Evolutionary conservation across 1,140 invertebrate genomes (phyloP).

Genomic region (Akabosia matsudoensis): DNA sequence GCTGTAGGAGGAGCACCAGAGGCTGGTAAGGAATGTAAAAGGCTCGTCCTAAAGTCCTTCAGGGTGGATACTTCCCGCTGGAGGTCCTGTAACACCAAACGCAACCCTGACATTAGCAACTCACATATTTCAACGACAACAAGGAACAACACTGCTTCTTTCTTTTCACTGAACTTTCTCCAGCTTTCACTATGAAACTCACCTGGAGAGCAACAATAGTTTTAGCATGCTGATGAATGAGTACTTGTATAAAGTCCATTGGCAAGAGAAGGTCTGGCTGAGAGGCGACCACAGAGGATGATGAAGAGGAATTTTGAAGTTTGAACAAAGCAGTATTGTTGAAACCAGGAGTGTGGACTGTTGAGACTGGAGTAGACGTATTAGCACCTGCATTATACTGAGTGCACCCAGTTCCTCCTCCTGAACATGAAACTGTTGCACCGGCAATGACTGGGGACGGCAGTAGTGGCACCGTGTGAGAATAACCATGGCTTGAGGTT

Average conservation of each 20-base stretch:
- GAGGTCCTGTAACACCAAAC: conserved; percentile 32
- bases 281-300: not conserved
- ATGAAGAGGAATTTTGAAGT: conserved; percentile 10
- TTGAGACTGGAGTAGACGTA: not conserved
- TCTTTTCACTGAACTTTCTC: too few relatives aligned
- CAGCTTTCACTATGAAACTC: not conserved
- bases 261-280: conserved; percentile 14
- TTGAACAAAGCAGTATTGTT: conserved; percentile 8
- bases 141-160: too few relatives aligned
- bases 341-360: not conserved
- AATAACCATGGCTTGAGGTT: conserved; percentile 10
- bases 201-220: conserved; percentile 46
- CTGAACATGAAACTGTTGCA: not conserved
- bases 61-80: conserved; percentile 38
- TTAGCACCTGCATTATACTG: conserved; percentile 19
- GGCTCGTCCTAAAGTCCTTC: conserved; percentile 35
- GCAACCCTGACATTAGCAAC: too few relatives aligned
- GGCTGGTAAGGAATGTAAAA: conserved; percentile 37
- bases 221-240: conserved; percentile 47
- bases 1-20: conserved; percentile 21
- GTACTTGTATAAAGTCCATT: conserved; percentile 47
- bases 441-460: conserved; percentile 4
- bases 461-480: not conserved
- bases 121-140: too few relatives aligned
- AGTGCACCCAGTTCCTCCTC: not conserved